phyloP scores from a whole-genome alignment of 2,113 vertebrate species.

The Cranoglanis bouderius region DNA sequence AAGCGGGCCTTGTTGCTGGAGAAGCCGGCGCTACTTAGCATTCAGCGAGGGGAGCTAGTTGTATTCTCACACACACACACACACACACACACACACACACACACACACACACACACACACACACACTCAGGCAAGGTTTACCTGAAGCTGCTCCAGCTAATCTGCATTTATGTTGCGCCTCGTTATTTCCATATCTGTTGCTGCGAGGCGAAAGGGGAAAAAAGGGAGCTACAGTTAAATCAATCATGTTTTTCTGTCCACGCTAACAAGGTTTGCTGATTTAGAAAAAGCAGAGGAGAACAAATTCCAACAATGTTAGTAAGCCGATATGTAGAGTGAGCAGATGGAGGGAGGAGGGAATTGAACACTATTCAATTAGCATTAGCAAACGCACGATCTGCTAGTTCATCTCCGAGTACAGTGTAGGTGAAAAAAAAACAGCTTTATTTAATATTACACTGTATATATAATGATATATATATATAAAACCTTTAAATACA shows the following conservation, averaged over 20 bases:
- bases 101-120: conserved; percentile 5
- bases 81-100: not conserved
- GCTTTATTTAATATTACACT: not conserved
- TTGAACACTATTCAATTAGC: not conserved
- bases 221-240: conserved; percentile 38
- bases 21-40: conserved; percentile 50
- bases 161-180: conserved; percentile 59
- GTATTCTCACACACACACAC: conserved; percentile 50
- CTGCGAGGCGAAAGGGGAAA: conserved; percentile 16
- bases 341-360: not conserved
- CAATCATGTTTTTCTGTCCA: conserved; percentile 52
- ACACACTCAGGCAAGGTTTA: conserved; percentile 49
- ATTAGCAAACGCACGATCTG: conserved; percentile 5
- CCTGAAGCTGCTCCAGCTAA: conserved; percentile 57
- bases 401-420: not conserved
- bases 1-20: conserved; percentile 53
- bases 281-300: conserved; percentile 33
- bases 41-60: conserved; percentile 49
- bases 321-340: conserved; percentile 16
- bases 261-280: conserved; percentile 50
- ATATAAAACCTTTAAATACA: not conserved
- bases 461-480: too few species aligned
- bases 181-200: conserved; percentile 58
- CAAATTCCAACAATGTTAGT: conserved; percentile 33
- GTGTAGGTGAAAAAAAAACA: not conserved